Evolutionary conservation across 2,888 invertebrate species (phyloP), one percentile per base, ranked within the genome.

Genomic region (Oegoconia quadripuncta): DNA sequence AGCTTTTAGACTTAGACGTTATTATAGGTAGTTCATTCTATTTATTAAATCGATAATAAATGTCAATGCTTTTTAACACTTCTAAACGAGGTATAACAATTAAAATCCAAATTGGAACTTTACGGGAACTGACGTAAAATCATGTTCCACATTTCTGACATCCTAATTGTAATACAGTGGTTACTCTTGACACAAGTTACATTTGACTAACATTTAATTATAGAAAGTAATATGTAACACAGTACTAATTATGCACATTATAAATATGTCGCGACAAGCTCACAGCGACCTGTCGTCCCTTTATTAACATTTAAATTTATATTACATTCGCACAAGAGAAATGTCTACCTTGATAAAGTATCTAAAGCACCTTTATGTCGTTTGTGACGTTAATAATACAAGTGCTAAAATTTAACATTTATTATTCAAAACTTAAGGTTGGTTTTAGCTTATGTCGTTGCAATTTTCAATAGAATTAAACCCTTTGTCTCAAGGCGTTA

Each of bases 401-500:
- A 44, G 36, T 34, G 40, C 43, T 41, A 42, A 68, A 69, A 60
- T 52, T 52, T 63, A 46, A 50, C 69, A 56, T 55, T n/a, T 74
- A 61, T 60, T 53, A 46, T 56, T 53, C 41, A 23, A 50, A 39
- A 36, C 44, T 44, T 71, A 78, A 59, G 72, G 78, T 70, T 62
- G 61, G 66, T 48, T 69, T 71, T 76, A 26, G 68, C 59, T 57
- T 55, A n/a, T n/a, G 56, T 48, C 46, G 37, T 50, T 49, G 50
- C 48, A 42, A 52, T 58, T 52, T 63, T 62, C 59, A 64, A 73
- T 74, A 64, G 74, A 73, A 73, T 74, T 77, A 72, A 84, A 77
- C 79, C 81, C 82, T 82, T 84, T 83, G 86, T 84, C 82, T 83
- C 74, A 82, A 82, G 80, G 78, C 73, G 72, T 72, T 65, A 65